Evolutionary conservation across 2,113 vertebrate species (phyloP).

Genomic region (Azemiops feae): DNA sequence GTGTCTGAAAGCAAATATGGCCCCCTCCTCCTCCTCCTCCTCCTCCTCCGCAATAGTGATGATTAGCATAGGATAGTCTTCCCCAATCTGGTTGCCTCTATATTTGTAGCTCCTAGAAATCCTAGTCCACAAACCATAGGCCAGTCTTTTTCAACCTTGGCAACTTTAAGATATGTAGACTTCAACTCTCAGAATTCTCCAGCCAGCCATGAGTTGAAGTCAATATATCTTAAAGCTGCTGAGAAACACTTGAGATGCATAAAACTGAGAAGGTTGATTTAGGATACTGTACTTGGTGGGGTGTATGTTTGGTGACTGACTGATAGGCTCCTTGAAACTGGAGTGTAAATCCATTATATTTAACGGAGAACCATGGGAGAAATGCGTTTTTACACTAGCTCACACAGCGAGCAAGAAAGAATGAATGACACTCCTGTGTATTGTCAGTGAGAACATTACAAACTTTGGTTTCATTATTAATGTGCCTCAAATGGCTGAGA

Average conservation of each 20-base stretch:
- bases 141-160: neutral
- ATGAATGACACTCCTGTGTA: neutral
- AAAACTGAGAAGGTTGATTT: neutral
- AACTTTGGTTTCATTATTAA: constrained; percentile 1
- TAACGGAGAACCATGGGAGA: neutral
- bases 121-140: neutral
- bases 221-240: neutral
- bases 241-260: neutral
- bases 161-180: neutral
- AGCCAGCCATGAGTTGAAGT: neutral
- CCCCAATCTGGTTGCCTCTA: no score
- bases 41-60: neutral
- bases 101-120: no score
- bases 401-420: neutral
- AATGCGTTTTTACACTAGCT: neutral
- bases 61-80: no score
- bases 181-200: neutral
- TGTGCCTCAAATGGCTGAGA: neutral
- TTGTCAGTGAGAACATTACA: neutral
- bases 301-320: neutral
- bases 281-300: neutral
- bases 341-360: neutral
- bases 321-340: neutral
- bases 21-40: neutral
- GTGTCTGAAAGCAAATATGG: neutral